A percentile compares a stretch with the other conserved stretches of the same genome.
Evolutionary conservation across 2,113 vertebrate species (phyloP).

Genomic region (Scomber scombrus): DNA sequence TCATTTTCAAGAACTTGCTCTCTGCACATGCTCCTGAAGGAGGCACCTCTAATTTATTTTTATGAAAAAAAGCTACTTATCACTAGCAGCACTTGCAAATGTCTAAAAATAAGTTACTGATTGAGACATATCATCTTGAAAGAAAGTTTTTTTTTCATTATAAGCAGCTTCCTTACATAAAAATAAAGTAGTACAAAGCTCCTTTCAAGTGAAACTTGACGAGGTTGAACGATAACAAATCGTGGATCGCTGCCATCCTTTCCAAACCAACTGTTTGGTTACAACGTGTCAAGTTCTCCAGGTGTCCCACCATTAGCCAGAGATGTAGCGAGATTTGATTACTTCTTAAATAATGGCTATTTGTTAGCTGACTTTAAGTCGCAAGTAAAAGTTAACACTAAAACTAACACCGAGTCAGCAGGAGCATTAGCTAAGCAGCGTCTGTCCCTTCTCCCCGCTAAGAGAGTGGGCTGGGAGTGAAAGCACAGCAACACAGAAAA

Average conservation of each 20-base stretch:
- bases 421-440: conserved; percentile 61
- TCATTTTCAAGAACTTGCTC: not conserved
- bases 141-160: not conserved
- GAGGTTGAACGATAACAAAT: conserved; percentile 2
- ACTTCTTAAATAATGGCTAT: conserved; percentile 55
- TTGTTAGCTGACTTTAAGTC: conserved; percentile 58
- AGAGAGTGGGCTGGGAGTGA: conserved; percentile 74
- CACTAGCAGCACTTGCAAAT: not conserved
- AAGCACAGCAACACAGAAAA: conserved; percentile 55
- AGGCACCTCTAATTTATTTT: not conserved
- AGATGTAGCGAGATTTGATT: conserved; percentile 44
- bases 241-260: not conserved
- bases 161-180: not conserved
- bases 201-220: conserved; percentile 7
- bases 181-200: not conserved
- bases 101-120: not conserved
- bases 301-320: conserved; percentile 16
- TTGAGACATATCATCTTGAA: not conserved
- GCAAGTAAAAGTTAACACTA: conserved; percentile 54
- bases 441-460: conserved; percentile 67
- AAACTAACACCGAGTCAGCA: conserved; percentile 72
- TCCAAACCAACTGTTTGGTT: conserved; percentile 43
- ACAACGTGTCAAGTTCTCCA: conserved; percentile 35
- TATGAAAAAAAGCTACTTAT: not conserved
- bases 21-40: not conserved